Percentiles rank a stretch among this genome's conserved stretches.
Conservation (phyloP, 2,888 invertebrate species). For the Deilephila porcellus region DNA sequence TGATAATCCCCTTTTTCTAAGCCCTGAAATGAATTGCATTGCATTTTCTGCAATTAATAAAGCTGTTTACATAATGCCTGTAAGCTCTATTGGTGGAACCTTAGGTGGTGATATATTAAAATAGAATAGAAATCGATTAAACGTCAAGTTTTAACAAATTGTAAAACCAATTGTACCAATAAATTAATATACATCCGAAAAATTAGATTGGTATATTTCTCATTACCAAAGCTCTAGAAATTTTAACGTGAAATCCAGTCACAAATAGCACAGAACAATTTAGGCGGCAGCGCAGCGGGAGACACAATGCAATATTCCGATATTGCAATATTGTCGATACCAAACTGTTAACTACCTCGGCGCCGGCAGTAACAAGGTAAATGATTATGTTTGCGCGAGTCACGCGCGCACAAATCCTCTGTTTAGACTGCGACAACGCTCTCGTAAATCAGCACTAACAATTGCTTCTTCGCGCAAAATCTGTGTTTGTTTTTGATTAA, state of each 20-base stretch:
- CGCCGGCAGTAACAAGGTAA: conserved; percentile 26
- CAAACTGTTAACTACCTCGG: conserved; percentile 9
- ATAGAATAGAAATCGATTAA: too few species aligned
- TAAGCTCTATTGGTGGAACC: too few species aligned
- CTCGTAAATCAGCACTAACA: not conserved
- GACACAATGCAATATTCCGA: not conserved
- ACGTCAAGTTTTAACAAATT: too few species aligned
- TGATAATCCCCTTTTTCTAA: too few species aligned
- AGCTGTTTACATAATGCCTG: too few species aligned
- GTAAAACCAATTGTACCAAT: too few species aligned
- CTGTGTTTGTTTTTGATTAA: conserved; percentile 6
- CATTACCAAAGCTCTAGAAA: too few species aligned
- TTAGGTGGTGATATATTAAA: too few species aligned
- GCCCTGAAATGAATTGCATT: too few species aligned
- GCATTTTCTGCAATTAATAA: too few species aligned
- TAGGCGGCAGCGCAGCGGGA: not conserved
- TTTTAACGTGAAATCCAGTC: not conserved
- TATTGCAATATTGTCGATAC: not conserved
- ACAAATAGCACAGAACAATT: not conserved
- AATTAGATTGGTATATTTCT: too few species aligned
- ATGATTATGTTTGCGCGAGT: conserved; percentile 27
- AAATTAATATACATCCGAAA: too few species aligned
- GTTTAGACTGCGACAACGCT: conserved; percentile 24
- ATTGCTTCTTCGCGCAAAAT: not conserved
- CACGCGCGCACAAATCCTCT: not conserved